Evolutionary conservation across 92 coral and sea anemone species (phyloP).

Genomic region (Zoanthus sansibaricus): DNA sequence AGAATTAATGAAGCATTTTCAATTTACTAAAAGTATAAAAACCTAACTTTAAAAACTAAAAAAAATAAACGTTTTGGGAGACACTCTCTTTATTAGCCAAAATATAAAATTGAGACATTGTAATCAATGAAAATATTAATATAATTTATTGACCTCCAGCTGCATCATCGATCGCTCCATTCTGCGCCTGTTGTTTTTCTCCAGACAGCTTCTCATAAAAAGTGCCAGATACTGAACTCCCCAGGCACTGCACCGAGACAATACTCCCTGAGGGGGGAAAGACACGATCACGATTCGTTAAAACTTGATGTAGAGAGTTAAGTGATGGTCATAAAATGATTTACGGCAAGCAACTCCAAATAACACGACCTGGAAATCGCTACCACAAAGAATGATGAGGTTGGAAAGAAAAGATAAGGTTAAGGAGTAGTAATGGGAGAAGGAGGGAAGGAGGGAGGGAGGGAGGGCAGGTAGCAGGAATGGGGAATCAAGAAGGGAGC

Average conservation of each 20-base stretch:
- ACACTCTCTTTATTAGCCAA: too few species aligned
- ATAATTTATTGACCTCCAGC: constrained; percentile 68
- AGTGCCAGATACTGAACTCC: constrained; percentile 79
- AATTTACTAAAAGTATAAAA: too few species aligned
- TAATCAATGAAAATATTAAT: too few species aligned
- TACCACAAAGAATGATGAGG: neutral
- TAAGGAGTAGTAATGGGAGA: neutral
- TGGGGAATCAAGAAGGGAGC: neutral
- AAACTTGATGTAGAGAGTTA: too few species aligned
- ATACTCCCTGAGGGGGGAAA: constrained; percentile 76
- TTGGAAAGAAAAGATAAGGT: neutral
- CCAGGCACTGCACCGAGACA: constrained; percentile 83
- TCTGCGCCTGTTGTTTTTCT: constrained; percentile 79
- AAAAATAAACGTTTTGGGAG: too few species aligned
- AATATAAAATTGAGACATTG: too few species aligned
- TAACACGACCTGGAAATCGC: too few species aligned
- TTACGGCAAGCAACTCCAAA: neutral
- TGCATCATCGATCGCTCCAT: constrained; percentile 98
- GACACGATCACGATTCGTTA: neutral
- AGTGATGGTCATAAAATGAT: too few species aligned
- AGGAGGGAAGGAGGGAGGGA: too few species aligned
- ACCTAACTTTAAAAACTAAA: too few species aligned
- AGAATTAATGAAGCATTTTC: neutral
- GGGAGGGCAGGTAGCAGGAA: neutral
- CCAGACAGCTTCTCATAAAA: constrained; percentile 86